Conservation (phyloP, 2,888 invertebrate genomes). For the Hyles lineata region DNA sequence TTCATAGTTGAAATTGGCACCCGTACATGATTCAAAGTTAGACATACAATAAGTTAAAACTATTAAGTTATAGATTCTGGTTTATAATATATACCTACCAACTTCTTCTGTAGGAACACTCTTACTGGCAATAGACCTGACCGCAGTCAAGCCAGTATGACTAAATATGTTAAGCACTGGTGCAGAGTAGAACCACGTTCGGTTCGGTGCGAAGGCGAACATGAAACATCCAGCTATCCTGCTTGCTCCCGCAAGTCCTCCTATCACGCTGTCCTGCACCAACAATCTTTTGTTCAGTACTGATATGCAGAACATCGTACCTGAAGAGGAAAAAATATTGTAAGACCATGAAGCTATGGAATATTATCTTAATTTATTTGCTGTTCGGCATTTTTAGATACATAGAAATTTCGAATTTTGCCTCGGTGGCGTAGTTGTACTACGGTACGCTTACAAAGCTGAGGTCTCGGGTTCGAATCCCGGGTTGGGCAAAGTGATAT, state of each 20-base stretch:
- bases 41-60: no score
- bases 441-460: no score
- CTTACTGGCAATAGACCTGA: slow-evolving; percentile 84
- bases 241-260: slow-evolving; percentile 77
- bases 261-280: slow-evolving; percentile 80
- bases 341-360: no score
- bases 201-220: slow-evolving; percentile 78
- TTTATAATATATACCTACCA: slow-evolving; percentile 59
- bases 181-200: slow-evolving; percentile 79
- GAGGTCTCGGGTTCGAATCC: no score
- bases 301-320: slow-evolving; percentile 78
- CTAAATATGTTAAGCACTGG: slow-evolving; percentile 82
- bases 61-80: neutral
- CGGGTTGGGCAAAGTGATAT: no score
- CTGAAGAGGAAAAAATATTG: slow-evolving; percentile 52
- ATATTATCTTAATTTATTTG: no score
- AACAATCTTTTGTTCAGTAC: slow-evolving; percentile 72
- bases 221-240: slow-evolving; percentile 82
- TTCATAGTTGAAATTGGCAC: no score
- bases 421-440: no score
- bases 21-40: no score
- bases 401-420: no score
- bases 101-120: slow-evolving; percentile 83
- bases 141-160: slow-evolving; percentile 82
- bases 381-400: no score